A percentile compares a stretch with the other conserved stretches of the same genome.
phyloP scores from a whole-genome alignment of 2,888 invertebrate species.

The Urechis unicinctus region DNA sequence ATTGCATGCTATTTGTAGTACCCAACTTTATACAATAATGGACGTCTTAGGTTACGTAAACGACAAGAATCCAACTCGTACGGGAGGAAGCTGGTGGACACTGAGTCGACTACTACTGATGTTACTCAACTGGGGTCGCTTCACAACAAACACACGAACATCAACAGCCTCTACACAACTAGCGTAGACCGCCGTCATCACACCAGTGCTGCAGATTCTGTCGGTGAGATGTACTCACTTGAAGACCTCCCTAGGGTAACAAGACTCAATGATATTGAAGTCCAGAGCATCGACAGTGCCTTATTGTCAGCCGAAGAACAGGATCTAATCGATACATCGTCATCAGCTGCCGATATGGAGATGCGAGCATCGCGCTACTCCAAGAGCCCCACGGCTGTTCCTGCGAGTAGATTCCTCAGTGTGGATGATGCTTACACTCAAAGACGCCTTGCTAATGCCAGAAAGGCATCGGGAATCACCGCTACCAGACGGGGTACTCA shows the following conservation, averaged over 20 bases:
- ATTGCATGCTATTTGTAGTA: background rate
- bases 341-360: background rate
- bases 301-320: conserved; percentile 18
- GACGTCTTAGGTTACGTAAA: conserved; percentile 4
- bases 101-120: conserved; percentile 13
- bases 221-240: conserved; percentile 14
- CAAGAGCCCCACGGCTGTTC: conserved; percentile 5
- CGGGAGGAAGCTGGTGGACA: conserved; percentile 16
- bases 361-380: background rate
- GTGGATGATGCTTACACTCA: no score
- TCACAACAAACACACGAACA: background rate
- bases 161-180: conserved; percentile 1
- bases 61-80: conserved; percentile 12
- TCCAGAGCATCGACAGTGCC: conserved; percentile 17
- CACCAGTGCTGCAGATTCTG: conserved; percentile 1
- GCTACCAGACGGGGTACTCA: background rate
- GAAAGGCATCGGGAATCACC: background rate
- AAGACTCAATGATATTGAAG: conserved; percentile 14
- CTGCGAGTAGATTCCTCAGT: no score
- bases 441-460: no score
- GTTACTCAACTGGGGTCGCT: no score
- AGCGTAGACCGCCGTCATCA: background rate
- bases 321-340: conserved; percentile 12
- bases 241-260: conserved; percentile 19
- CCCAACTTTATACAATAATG: no score